Evolutionary conservation across 2,113 vertebrate species (phyloP), one percentile per base, ranked within the genome.

Genomic region (Caranx ignobilis): DNA sequence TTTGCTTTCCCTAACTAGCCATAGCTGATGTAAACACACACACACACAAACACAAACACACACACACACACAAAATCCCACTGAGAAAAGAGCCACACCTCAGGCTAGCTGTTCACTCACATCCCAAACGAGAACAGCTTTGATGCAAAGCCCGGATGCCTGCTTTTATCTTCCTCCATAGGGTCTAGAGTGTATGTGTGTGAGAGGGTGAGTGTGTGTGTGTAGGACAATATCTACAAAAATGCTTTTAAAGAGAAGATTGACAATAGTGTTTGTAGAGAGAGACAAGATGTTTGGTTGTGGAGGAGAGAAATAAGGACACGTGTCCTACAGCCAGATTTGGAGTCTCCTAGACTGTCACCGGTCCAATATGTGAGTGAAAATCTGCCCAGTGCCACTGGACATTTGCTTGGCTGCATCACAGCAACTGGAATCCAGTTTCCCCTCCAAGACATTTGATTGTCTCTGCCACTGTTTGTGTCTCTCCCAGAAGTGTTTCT

Each of bases 51-150:
- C 43, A 32, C 64, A 26, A 21, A 47, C 43, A 65, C 59, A 71
- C 60, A 63, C 31, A 52, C 55, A 71, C 19, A 74, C 10, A 77
- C 45, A 75, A 64, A 69, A 80, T 62, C 68, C 68, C 68, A 74
- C 31, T 48, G 70, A 70, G 73, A 66, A 66, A 60, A 79, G 61
- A 84, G 56, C 70, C 80, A 66, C 70, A 83, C 82, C 83, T 85
- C 52, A 45, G 74, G 82, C 74, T 75, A 85, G 66, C 76, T 74
- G 72, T 83, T 82, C 80, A 75, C 62, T 83, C 34, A 76, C 56
- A 75, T 83, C 79, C 76, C 73, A 67, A 52, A 87, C 64, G 76
- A 83, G 52, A 83, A 61, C 13, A 74, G 82, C 85, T 87, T 89
- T 87, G 82, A 85, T 87, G 82, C 61, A 52, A 68, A 69, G 77